Evolutionary conservation across 2,113 vertebrate genomes (phyloP).

Genomic region (Siniperca knerii): DNA sequence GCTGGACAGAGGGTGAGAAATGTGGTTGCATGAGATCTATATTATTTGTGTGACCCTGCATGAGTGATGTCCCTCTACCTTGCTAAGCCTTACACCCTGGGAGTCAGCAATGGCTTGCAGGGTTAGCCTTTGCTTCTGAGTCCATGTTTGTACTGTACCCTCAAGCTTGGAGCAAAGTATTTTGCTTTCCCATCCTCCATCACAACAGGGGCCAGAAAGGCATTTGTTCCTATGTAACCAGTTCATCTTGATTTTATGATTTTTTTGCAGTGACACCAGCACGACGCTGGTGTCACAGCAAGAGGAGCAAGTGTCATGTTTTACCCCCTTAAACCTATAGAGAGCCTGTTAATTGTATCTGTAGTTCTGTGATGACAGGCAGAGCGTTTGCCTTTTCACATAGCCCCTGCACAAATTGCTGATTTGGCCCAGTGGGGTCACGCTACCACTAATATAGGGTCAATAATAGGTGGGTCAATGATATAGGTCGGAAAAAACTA

Average conservation of each 20-base stretch:
- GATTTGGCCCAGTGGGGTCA: background rate
- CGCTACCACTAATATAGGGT: background rate
- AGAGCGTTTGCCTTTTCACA: background rate
- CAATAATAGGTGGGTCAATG: background rate
- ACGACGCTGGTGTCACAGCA: background rate
- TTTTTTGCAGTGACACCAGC: too few species aligned
- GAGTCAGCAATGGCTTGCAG: background rate
- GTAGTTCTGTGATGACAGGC: conserved; percentile 5
- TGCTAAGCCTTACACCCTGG: background rate
- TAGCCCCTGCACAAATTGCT: background rate
- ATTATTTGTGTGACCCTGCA: background rate
- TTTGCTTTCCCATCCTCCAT: background rate
- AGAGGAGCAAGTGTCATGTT: conserved; percentile 5
- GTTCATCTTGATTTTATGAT: conserved; percentile 33
- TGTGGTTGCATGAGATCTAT: background rate
- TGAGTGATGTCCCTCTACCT: background rate
- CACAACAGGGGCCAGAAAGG: background rate
- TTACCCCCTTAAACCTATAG: background rate
- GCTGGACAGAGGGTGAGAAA: background rate
- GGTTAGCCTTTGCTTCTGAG: background rate
- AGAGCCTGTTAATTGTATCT: background rate
- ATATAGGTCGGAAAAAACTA: background rate
- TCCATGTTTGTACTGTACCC: background rate
- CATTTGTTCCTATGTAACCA: conserved; percentile 6
- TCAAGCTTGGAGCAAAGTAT: too few species aligned